Base-by-base conservation (phyloP, 1,140 invertebrate species). In the Monochamus saltuarius region DNA sequence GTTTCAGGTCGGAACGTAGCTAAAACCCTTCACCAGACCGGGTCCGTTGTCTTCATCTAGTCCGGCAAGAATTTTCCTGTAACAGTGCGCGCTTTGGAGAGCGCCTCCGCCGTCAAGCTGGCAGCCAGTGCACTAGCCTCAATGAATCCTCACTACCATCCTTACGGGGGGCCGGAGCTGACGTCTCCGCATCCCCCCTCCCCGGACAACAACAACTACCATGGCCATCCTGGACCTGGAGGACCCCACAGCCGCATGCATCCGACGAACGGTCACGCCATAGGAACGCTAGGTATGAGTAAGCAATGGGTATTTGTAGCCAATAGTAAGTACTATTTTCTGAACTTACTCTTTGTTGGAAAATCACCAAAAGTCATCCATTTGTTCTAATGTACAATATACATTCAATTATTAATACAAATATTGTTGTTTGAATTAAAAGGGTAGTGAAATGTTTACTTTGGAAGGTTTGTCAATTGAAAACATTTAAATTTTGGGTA, bases 61-160 rank as follows among this genome's bases (percentile, higher is more conserved):
- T 22, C 39, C 13, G 2, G 37, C 6, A 56, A 40, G 35, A 56
- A 11, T 46, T 36, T 46, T 13, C 11, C n/a, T 14, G 45, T n/a
- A 37, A 35, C n/a, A 9, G 47, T 13, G 11, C 43, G 63, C 63
- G 59, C 59, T 62, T 39, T 19, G 36, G 65, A 59, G 50, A 70
- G 73, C 74, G 73, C 73, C 68, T 55, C 62, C 53, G 53, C 45
- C 64, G 65, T 52, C 83, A 85, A 84, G 79, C 83, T 84, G 83
- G 83, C 83, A 77, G 82, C 82, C 79, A 83, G 82, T 77, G 76
- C 81, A 67, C 80, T 84, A 78, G 77, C 83, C 69, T 80, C 81
- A 71, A 86, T 86, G 85, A 86, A 86, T 84, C 84, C 84, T 77
- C 84, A 85, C 77, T 87, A 85, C 79, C 84, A 86, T 81, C 82